These are phyloP conservation scores for Trochalopteron elliotii DNA, from an alignment of 2,113 vertebrate genomes.

Conservation along the genomic window DNA sequence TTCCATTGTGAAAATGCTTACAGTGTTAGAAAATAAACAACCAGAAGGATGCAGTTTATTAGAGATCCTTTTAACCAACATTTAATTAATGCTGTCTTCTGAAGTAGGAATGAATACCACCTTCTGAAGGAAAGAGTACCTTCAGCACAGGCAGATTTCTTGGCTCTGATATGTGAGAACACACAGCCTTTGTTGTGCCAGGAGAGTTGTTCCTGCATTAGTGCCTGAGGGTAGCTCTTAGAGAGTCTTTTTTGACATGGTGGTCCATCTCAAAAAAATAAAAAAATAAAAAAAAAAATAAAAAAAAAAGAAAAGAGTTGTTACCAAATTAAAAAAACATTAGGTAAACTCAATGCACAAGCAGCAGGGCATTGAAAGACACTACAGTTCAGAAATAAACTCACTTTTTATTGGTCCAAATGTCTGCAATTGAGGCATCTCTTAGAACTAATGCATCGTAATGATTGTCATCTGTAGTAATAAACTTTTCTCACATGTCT, in stretches of 20 bases:
- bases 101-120: background rate
- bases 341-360: background rate
- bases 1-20: background rate
- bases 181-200: slow-evolving; percentile 20
- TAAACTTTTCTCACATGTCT: background rate
- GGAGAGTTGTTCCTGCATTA: background rate
- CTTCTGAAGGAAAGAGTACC: background rate
- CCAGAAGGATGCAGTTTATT: background rate
- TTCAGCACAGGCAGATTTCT: background rate
- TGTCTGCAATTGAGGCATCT: background rate
- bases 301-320: too few relatives aligned
- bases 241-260: background rate
- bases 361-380: background rate
- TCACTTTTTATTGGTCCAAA: background rate
- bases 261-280: background rate
- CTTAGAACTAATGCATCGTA: background rate
- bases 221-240: background rate
- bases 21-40: background rate
- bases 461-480: background rate
- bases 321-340: background rate
- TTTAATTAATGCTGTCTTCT: slow-evolving; percentile 19
- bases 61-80: background rate
- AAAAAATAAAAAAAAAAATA: too few relatives aligned
- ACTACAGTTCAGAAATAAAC: background rate
- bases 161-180: background rate